Evolutionary conservation across 1,140 invertebrate species (phyloP).

Genomic region (Anoplolepis gracilipes): DNA sequence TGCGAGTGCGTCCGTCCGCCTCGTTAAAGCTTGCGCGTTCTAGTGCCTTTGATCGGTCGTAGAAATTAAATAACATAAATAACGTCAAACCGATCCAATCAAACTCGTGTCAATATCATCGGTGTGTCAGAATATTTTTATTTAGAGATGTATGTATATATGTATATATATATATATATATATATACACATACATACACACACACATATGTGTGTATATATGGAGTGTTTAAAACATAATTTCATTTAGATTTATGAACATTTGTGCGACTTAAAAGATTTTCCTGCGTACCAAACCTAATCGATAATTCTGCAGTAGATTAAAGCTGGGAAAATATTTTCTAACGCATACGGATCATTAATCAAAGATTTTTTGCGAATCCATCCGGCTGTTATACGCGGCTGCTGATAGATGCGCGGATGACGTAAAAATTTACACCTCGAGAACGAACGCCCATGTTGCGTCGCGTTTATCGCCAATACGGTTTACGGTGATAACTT

Average conservation of each 20-base stretch:
- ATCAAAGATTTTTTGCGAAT: slow-evolving; percentile 54
- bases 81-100: background rate
- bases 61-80: slow-evolving; percentile 42
- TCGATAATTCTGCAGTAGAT: slow-evolving; percentile 32
- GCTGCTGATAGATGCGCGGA: slow-evolving; percentile 33
- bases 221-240: background rate
- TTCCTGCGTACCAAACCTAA: background rate
- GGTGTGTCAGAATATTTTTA: background rate
- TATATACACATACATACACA: too few relatives aligned
- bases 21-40: slow-evolving; percentile 13
- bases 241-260: background rate
- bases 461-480: slow-evolving; percentile 6
- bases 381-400: slow-evolving; percentile 35
- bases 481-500: slow-evolving; percentile 11
- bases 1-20: background rate
- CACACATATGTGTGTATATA: background rate
- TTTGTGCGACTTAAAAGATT: background rate
- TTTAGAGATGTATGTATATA: too few relatives aligned
- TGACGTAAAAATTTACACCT: slow-evolving; percentile 41
- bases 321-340: slow-evolving; percentile 10
- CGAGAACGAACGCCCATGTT: slow-evolving; percentile 10
- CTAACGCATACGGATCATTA: slow-evolving; percentile 39
- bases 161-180: too few relatives aligned
- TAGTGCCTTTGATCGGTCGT: slow-evolving; percentile 23
- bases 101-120: background rate